These are phyloP conservation scores for Drosophila gaucha DNA, from an alignment of 2,888 invertebrate genomes.

Conservation along the genomic window DNA sequence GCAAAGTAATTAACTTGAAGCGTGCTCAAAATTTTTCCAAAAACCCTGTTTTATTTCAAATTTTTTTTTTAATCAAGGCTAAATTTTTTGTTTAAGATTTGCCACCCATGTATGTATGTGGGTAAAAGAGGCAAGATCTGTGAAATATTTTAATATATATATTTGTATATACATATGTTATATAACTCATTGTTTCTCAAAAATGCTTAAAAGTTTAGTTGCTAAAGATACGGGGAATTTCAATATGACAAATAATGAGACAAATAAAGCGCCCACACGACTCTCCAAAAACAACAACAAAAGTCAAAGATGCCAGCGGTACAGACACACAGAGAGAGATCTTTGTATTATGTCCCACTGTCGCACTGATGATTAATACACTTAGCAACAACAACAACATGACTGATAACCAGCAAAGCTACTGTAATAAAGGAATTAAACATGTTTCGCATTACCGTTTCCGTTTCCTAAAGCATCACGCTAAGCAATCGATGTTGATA, in stretches of 20 bases:
- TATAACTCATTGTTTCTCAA: constrained; percentile 30
- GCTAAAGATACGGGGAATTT: constrained; percentile 3
- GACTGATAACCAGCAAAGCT: constrained; percentile 7
- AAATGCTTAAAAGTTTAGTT: background rate
- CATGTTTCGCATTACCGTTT: constrained; percentile 11
- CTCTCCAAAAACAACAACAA: constrained; percentile 1
- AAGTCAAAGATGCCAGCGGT: constrained; percentile 9
- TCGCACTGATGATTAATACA: constrained; percentile 62
- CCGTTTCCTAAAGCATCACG: too few species aligned
- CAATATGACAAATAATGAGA: constrained; percentile 3
- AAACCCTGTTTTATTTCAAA: too few species aligned
- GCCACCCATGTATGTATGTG: background rate
- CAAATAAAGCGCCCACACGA: constrained; percentile 28
- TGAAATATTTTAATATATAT: background rate
- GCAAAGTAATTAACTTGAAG: constrained; percentile 53
- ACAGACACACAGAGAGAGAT: constrained; percentile 24
- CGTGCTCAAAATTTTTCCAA: constrained; percentile 30
- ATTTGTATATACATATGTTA: constrained; percentile 15
- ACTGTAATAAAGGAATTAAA: constrained; percentile 8
- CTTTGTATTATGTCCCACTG: constrained; percentile 27
- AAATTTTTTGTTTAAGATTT: constrained; percentile 37
- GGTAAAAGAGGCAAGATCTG: background rate
- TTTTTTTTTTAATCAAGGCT: constrained; percentile 59
- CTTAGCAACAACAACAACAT: constrained; percentile 3
- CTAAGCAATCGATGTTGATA: constrained; percentile 1